Evolutionary conservation across 2,888 invertebrate genomes (phyloP).

Genomic region (Trimorus sp.): DNA sequence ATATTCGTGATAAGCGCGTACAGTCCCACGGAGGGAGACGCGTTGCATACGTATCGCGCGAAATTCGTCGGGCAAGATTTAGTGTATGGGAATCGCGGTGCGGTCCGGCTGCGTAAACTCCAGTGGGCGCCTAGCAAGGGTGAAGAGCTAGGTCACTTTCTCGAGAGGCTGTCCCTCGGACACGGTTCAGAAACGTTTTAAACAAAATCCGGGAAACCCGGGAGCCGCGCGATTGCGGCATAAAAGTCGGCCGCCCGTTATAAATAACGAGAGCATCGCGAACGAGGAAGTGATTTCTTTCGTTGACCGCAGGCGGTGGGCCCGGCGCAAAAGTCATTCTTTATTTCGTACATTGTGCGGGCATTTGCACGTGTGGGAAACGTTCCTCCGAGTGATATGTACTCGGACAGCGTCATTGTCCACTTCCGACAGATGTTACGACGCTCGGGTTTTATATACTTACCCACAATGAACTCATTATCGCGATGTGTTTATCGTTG

Average conservation of each 20-base stretch:
- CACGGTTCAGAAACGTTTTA: constrained; percentile 81
- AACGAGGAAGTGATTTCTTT: constrained; percentile 64
- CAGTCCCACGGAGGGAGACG: constrained; percentile 41
- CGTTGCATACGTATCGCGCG: constrained; percentile 52
- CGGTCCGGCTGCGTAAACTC: constrained; percentile 79
- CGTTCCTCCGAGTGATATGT: constrained; percentile 59
- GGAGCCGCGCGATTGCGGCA: constrained; percentile 70
- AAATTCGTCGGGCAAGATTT: constrained; percentile 62
- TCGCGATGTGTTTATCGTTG: constrained; percentile 57
- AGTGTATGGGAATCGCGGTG: constrained; percentile 75
- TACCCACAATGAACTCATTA: constrained; percentile 63
- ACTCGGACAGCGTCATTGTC: constrained; percentile 56
- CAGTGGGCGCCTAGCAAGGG: constrained; percentile 67
- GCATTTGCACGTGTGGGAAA: constrained; percentile 76
- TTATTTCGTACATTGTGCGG: constrained; percentile 71
- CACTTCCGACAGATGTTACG: constrained; percentile 68
- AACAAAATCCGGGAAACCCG: constrained; percentile 79
- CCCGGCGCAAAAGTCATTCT: constrained; percentile 65
- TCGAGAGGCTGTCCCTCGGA: constrained; percentile 73
- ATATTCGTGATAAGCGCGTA: constrained; percentile 60
- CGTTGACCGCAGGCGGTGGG: constrained; percentile 74
- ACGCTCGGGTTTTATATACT: constrained; percentile 63
- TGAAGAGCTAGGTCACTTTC: constrained; percentile 44
- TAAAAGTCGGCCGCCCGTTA: constrained; percentile 64
- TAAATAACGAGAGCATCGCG: constrained; percentile 69